Evolutionary conservation across 1,140 invertebrate genomes (phyloP), one percentile per base, ranked within the genome.

Genomic region (Cydia fagiglandana): DNA sequence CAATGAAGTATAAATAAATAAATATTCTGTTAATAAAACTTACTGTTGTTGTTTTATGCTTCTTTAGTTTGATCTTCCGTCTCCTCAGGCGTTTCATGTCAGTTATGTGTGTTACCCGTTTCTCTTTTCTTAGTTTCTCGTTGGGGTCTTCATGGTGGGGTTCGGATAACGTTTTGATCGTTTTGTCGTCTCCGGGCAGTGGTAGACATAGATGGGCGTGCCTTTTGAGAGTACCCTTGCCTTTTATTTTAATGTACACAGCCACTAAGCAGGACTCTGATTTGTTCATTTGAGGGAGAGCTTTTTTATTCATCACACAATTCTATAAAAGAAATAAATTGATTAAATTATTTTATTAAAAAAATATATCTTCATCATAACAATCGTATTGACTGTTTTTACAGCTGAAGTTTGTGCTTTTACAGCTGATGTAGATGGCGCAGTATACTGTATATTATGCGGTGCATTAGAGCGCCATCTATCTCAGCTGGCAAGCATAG

Each of bases 151-250:
- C 79, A 81, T 94, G 93, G 5, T 93, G 77, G 34, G 94, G 93
- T 87, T 97, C 96, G 2, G 77, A 88, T 76, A 86, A 81, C 80
- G 88, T 94, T 77, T 85, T 94, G 70, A 85, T 93, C 77, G 53
- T 80, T 79, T 47, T 79, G 73, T 83, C 78, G 86, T 97, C 96
- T 64, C 86, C 86, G 3, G 78, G 5, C 47, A 88, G 91, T 73
- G 96, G 96, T 77, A 96, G 76, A 86, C 95, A 96, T 81, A 96
- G 96, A 41, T 95, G 80, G 2, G 95, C 93, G 89, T 95, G 95
- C 74, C 79, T 81, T 74, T 82, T 85, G 75, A 93, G 64, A 81
- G 75, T 82, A 24, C 89, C 89, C 78, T 85, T 90, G 24, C 77
- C 79, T 20, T 75, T 64, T 66, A 91, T 77, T 78, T 87, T 83